Evolutionary conservation across 2,113 vertebrate genomes (phyloP), one percentile per base, ranked within the genome.

Genomic region (Neomonachus schauinslandi): DNA sequence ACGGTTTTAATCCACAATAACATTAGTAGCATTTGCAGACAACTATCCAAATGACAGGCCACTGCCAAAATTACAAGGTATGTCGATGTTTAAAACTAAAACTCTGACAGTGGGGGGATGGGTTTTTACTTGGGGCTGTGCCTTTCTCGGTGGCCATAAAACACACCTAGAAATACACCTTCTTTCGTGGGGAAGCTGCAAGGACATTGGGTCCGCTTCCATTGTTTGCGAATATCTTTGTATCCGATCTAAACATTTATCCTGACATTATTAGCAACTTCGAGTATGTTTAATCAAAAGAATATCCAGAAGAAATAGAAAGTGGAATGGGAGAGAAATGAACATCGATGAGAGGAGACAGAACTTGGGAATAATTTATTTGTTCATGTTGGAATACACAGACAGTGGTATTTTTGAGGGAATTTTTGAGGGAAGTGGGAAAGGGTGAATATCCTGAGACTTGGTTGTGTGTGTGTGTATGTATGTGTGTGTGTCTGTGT

Each of bases 1-100:
- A 63, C 80, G 4, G 46, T 90, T 88, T 96, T 83, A 89, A 92
- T 97, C 94, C 79, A 79, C 96, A 97, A 95, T 72, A 92, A 88
- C 95, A 91, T 93, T 49, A 92, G 81, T 8, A 84, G 55, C 79
- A 84, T 90, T 91, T 88, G 96, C 95, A 95, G 97, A 97, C 95
- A 96, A 94, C 79, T 51, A 71, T 55, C 74, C 80, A 51, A 57
- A 77, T 98, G 98, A 97, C 96, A 97, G 63, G 63, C 82, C 61
- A 55, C 74, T 91, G 61, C 90, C 92, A 55, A 90, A 95, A 92
- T 89, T 76, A 96, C 74, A 90, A 94, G 63, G 69, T 36, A 26
- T 71, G 87, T 88, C 0, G 1, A n/a, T 67, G 67, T 74, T 91
- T 92, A 80, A 92, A 61, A 79, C 53, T 39, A 49, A 91, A 90